A percentile compares a stretch with the other conserved stretches of the same genome.
Conservation (phyloP, 2,113 vertebrate genomes). For the Phalacrocorax aristotelis region DNA sequence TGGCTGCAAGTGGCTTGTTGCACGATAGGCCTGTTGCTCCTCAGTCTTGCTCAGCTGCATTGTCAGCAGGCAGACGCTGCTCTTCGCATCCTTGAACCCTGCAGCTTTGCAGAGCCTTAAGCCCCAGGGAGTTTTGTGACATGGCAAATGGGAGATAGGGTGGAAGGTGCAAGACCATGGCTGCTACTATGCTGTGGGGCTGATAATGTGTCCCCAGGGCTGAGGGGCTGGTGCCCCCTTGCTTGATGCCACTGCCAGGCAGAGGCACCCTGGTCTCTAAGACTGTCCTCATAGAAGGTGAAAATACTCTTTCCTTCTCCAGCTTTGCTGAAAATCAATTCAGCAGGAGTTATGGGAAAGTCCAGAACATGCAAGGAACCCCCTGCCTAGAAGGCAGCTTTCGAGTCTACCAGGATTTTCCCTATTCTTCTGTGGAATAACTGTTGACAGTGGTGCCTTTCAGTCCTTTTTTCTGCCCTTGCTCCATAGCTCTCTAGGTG, state of each 20-base stretch:
- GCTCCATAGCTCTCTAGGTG: background rate
- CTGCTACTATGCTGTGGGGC: background rate
- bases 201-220: background rate
- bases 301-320: background rate
- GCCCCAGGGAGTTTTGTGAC: background rate
- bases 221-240: background rate
- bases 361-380: background rate
- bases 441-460: background rate
- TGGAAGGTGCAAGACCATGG: background rate
- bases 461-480: background rate
- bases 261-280: background rate
- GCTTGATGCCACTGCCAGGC: too few relatives aligned
- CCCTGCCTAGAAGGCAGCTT: background rate
- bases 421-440: background rate
- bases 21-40: background rate
- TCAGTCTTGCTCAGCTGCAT: background rate
- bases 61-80: background rate
- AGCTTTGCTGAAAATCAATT: background rate
- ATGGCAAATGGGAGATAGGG: background rate
- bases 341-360: background rate
- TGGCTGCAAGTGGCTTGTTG: background rate
- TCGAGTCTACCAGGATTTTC: background rate
- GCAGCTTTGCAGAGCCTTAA: background rate
- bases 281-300: background rate
- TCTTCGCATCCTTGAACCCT: background rate